A percentile compares a stretch with the other conserved stretches of the same genome.
Conservation (phyloP, 2,113 vertebrate species). For the Stegostoma tigrinum region DNA sequence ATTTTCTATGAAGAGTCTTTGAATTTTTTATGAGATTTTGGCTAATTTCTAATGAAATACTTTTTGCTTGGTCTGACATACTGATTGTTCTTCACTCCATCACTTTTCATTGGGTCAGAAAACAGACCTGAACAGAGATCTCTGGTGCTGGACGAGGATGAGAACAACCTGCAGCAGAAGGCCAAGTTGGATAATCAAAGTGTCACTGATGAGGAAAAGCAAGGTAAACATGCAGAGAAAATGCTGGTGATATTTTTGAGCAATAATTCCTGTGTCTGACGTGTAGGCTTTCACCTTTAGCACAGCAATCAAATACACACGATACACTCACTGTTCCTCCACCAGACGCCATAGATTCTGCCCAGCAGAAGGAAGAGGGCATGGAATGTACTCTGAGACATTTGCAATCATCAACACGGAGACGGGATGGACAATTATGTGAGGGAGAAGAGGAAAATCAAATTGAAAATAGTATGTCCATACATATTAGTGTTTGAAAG, state of each 20-base stretch:
- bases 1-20: too few species aligned
- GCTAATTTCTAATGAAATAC: not conserved
- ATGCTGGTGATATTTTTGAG: not conserved
- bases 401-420: not conserved
- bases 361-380: not conserved
- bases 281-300: not conserved
- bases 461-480: not conserved
- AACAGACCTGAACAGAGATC: not conserved
- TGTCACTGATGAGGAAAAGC: not conserved
- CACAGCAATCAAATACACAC: not conserved
- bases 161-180: too few species aligned
- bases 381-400: not conserved
- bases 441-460: not conserved
- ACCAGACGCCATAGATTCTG: not conserved
- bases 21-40: not conserved
- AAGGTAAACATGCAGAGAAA: not conserved
- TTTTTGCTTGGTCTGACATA: not conserved
- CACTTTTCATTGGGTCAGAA: not conserved
- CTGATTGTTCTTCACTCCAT: not conserved
- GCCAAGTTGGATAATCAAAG: not conserved
- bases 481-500: too few species aligned
- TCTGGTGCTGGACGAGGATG: not conserved
- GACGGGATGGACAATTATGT: not conserved
- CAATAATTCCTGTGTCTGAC: not conserved
- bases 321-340: not conserved